phyloP scores from a whole-genome alignment of 2,888 invertebrate genomes.

The Drosophila paracracens region DNA sequence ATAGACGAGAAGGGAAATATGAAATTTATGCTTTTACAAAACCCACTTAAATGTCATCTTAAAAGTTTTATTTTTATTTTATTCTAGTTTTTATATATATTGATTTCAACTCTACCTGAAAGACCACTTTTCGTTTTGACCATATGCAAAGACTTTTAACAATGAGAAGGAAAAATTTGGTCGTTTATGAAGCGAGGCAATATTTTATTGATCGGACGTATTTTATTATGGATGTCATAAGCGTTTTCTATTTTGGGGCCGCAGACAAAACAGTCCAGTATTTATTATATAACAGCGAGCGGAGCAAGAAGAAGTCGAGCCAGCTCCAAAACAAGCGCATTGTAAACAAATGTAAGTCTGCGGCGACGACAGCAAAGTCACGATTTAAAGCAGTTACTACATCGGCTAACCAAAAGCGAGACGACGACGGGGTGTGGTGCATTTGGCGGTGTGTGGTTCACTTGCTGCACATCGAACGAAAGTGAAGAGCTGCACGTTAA shows the following conservation, averaged over 20 bases:
- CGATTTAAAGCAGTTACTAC: conserved; percentile 63
- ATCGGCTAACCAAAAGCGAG: conserved; percentile 29
- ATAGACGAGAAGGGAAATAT: background rate
- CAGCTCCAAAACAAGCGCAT: conserved; percentile 18
- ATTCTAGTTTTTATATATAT: no score
- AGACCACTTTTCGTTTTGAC: no score
- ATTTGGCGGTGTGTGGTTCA: conserved; percentile 2
- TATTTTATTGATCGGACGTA: conserved; percentile 30
- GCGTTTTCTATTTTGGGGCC: conserved; percentile 20
- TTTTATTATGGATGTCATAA: conserved; percentile 41
- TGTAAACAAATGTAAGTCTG: conserved; percentile 48
- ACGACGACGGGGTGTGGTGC: conserved; percentile 11
- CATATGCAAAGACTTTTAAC: background rate
- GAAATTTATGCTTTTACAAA: background rate
- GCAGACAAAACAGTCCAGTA: conserved; percentile 16
- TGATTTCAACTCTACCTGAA: background rate
- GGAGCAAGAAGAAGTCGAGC: conserved; percentile 48
- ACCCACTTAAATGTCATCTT: background rate
- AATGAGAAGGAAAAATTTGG: background rate
- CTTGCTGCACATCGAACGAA: conserved; percentile 44
- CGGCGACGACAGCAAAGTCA: conserved; percentile 59
- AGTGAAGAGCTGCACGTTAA: conserved; percentile 63
- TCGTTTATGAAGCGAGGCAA: conserved; percentile 8
- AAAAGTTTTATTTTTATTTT: no score
- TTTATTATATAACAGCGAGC: conserved; percentile 60